Percentiles rank a stretch among this genome's conserved stretches.
Conservation (phyloP, 2,113 vertebrate species). For the Bothrops jararaca region DNA sequence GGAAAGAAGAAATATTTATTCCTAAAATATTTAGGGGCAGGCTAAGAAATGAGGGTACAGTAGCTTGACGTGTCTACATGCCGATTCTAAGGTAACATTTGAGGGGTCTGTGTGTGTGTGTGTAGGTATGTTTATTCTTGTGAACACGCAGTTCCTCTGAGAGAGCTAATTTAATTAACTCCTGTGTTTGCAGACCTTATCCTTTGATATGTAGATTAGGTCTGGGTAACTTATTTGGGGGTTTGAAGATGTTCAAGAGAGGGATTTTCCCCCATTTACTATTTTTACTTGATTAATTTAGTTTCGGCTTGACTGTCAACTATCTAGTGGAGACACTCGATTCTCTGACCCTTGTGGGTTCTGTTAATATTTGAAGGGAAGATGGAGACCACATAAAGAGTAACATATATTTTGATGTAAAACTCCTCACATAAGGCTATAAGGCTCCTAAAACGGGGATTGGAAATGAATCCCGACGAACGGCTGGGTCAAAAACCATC, state of each 20-base stretch:
- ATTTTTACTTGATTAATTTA: background rate
- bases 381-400: no score
- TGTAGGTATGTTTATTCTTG: no score
- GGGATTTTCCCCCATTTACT: background rate
- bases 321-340: no score
- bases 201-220: no score
- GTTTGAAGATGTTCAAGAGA: background rate
- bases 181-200: no score
- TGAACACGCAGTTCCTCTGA: no score
- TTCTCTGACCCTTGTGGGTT: no score
- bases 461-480: background rate
- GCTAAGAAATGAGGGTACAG: background rate
- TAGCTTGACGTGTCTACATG: background rate
- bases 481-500: background rate
- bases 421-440: background rate
- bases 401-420: background rate
- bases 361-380: no score
- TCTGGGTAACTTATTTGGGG: no score
- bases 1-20: background rate
- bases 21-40: background rate
- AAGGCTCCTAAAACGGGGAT: background rate
- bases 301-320: no score
- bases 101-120: no score
- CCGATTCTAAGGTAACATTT: background rate
- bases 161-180: no score